Conservation (phyloP, 2,797 vertebrate genomes). For the Phataginus tricuspis region DNA sequence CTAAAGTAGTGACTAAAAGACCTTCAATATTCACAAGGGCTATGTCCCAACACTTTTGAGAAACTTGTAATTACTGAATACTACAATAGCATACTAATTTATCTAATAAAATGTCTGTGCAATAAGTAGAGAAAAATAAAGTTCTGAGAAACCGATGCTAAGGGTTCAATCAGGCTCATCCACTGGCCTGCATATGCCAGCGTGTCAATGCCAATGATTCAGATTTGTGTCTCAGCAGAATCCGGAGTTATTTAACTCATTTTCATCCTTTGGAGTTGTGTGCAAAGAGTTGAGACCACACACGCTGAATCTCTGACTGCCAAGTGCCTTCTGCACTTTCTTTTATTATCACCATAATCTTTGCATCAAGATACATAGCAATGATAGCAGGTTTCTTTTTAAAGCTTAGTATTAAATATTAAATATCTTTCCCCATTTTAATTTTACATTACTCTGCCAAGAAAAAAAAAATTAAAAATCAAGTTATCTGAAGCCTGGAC, state of each 20-base stretch:
- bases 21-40: neutral
- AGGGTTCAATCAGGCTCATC: neutral
- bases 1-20: neutral
- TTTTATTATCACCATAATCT: conserved; percentile 67
- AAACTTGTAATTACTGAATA: neutral
- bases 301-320: conserved; percentile 39
- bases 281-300: neutral
- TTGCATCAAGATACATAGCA: conserved; percentile 70
- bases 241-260: too few species aligned
- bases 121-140: neutral
- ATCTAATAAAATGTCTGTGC: neutral
- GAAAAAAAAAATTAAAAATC: conserved; percentile 82
- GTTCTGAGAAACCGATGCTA: neutral
- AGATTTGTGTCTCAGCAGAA: neutral
- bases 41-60: neutral
- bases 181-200: rapidly evolving
- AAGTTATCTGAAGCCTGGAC: conserved; percentile 77
- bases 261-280: neutral
- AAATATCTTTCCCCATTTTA: conserved; percentile 86
- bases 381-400: conserved; percentile 80
- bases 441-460: conserved; percentile 86
- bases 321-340: conserved; percentile 74
- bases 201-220: neutral
- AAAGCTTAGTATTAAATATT: conserved; percentile 91
- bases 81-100: neutral